Evolutionary conservation across 2,888 invertebrate species (phyloP), one percentile per base, ranked within the genome.

Genomic region (Dryadula phaetusa): DNA sequence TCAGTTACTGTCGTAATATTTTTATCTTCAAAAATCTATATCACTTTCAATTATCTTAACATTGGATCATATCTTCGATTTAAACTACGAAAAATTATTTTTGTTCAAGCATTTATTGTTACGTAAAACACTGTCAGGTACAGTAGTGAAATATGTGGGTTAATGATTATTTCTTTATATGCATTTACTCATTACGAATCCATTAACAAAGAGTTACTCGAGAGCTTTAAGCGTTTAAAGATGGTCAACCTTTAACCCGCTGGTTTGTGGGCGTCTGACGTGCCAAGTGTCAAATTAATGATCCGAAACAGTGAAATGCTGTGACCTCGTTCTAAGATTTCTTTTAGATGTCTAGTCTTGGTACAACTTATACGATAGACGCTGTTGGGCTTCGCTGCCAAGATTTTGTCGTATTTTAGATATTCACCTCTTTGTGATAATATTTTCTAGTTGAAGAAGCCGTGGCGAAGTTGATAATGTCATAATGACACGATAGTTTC

Each of bases 261-360:
- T 78, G 82, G 77, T 81, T 85, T 79, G 88, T 87, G 83, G 90
- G 90, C 88, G 89, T 82, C 75, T 75, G 86, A 85, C 81, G 85
- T 86, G 85, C 79, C 80, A 79, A 87, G 87, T 90, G 90, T 91
- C 91, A 89, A 89, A 90, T 90, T 90, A 90, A 90, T 90, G 89
- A 87, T 87, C 81, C 85, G 86, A 84, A 87, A 84, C 84, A 83
- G 82, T 82, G 82, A 83, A 82, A 76, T 82, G 82, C 73, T 78
- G 76, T 76, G 84, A 82, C 83, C 84, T 75, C 79, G 76, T 80
- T 83, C 75, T 76, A 67, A 58, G 72, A 77, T 74, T 76, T 79
- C 71, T 72, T 72, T 72, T 74, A 63, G 68, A 73, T 46, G 65
- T 70, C 67, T 66, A 64, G 61, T 42, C 14, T 65, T 77, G 79